Base-by-base conservation (phyloP, 2,113 vertebrate species). In the Accipiter cooperii region DNA sequence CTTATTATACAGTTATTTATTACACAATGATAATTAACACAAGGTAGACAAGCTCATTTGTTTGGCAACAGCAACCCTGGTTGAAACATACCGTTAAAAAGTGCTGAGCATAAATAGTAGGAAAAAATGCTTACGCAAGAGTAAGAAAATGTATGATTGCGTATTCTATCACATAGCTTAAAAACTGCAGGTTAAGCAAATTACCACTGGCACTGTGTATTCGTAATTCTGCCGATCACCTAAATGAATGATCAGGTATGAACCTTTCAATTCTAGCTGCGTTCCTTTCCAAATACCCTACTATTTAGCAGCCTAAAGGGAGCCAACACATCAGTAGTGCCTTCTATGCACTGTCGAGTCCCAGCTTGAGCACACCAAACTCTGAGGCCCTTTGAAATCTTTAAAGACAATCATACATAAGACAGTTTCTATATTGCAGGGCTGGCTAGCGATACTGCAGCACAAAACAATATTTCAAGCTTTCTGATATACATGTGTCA, bases 401-500 rank as follows among this genome's bases (percentile, higher is more conserved):
- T 98, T 98, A 98, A 98, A 98, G 98, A 98, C 97, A 98, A 96
- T 98, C 98, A 98, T 70, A 98, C 95, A 97, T 97, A 96, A 98
- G 97, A 97, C 96, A 97, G 95, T 95, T 97, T 97, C 97, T 98
- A 71, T 94, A 98, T 97, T 96, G 96, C 97, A 96, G 97, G 96
- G 97, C 97, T 97, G 97, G 97, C 93, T 97, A 96, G 96, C 63
- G 38, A 96, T 96, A 98, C 98, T 97, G 97, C 98, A 98, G 98
- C 98, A 98, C 97, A 98, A 98, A 98, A 98, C 96, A 98, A 98
- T 98, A 98, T 98, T 98, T 98, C 98, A 98, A 97, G 97, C 98
- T 98, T 98, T 99, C 99, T 99, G 99, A 99, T 99, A 99, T 99
- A 99, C 99, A 99, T 98, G 99, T 99, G 99, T 99, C 99, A 99